A percentile compares a stretch with the other conserved stretches of the same genome.
Conservation (phyloP, 2,113 vertebrate genomes). For the Callipepla californica region DNA sequence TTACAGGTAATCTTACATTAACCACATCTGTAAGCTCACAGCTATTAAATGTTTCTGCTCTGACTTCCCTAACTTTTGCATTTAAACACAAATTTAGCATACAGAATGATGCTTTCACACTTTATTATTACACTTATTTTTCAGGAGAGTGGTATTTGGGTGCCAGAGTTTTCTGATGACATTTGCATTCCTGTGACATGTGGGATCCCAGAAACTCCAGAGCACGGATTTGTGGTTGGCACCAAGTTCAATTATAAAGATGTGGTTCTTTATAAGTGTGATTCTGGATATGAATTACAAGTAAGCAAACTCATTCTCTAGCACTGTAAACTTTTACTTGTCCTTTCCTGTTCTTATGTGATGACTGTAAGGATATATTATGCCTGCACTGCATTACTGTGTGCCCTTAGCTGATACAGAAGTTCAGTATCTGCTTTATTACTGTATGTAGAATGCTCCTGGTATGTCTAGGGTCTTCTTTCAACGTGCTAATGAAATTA, state of each 20-base stretch:
- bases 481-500: background rate
- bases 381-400: background rate
- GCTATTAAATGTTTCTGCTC: background rate
- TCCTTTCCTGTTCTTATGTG: background rate
- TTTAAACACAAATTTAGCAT: background rate
- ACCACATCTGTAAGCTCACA: background rate
- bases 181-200: conserved; percentile 87
- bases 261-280: conserved; percentile 85
- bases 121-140: background rate
- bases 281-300: conserved; percentile 89
- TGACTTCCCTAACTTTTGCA: background rate
- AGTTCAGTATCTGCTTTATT: background rate
- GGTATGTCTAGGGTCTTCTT: background rate
- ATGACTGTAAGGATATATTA: background rate
- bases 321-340: background rate
- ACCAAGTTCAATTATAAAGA: conserved; percentile 84
- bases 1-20: background rate
- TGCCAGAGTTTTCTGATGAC: conserved; percentile 84
- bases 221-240: conserved; percentile 84
- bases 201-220: conserved; percentile 81
- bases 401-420: background rate
- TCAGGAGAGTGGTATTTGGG: conserved; percentile 87
- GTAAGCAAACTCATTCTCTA: conserved; percentile 74
- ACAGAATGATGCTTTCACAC: background rate
- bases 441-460: background rate